These are phyloP conservation scores for Pseudotriccus pelzelni DNA, from an alignment of 2,797 vertebrate species.

Conservation along the genomic window DNA sequence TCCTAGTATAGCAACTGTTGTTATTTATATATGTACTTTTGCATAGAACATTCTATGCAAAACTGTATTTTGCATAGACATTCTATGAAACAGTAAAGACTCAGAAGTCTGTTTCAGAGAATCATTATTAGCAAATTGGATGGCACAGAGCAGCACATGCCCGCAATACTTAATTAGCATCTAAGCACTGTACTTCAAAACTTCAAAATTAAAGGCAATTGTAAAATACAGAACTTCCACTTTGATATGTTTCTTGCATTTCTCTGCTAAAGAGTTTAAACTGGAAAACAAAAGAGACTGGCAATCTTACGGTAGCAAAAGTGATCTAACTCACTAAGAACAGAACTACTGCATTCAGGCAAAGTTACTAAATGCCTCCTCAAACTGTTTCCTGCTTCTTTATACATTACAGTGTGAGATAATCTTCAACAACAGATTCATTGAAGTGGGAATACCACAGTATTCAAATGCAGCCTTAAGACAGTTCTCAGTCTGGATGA, in stretches of 20 bases:
- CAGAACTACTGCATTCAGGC: neutral
- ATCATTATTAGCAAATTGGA: neutral
- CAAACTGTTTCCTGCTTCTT: neutral
- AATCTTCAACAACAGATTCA: neutral
- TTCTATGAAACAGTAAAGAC: neutral
- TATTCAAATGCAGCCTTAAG: neutral
- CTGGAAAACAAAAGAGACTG: neutral
- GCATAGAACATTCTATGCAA: too few relatives aligned
- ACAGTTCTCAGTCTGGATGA: neutral
- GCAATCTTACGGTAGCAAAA: neutral
- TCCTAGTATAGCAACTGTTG: neutral
- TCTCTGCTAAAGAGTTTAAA: neutral
- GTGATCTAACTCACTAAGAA: neutral
- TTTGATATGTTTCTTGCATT: neutral
- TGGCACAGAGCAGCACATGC: neutral
- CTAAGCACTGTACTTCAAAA: neutral
- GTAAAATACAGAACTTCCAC: neutral
- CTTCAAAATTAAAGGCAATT: neutral
- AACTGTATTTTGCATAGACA: too few relatives aligned
- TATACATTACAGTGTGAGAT: neutral
- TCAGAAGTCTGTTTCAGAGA: neutral
- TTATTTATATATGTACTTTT: neutral
- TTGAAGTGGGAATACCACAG: neutral
- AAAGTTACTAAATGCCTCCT: neutral
- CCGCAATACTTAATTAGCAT: neutral